Evolutionary conservation across 2,797 vertebrate species (phyloP), one percentile per base, ranked within the genome.

Genomic region (Sebastes variabilis): DNA sequence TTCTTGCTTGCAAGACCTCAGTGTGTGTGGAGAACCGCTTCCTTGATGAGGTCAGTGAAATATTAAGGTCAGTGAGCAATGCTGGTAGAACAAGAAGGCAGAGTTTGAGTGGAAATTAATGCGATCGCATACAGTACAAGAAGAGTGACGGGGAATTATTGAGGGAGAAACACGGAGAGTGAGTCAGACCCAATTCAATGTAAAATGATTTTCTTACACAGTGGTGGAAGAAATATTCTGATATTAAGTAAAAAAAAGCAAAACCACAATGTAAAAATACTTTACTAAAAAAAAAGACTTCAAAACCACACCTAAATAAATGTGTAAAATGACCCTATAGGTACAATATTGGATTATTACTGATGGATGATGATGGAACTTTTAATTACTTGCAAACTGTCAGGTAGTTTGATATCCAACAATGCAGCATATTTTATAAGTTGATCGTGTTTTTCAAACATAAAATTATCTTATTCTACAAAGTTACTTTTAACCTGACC

Each of bases 31-130:
- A 52, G 27, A 72, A 22, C 56, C 5, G 66, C 65, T 70, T 75
- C 10, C n/a, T 65, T 72, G 22, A 61, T 54, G 72, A 72, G 71
- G 71, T 52, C 66, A 70, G 74, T 79, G 14, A 80, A 79, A 77
- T 38, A n/a, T 83, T 70, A 73, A 66, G 58, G 52, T 66, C 49
- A 55, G 67, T 12, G 54, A 74, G 30, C 18, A 61, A 16, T 32
- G 42, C 64, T 69, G 60, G 46, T 22, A 18, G 29, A 66, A 73
- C 64, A 42, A 69, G 30, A 71, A 49, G 56, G 24, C n/a, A 58
- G 32, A 54, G 29, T 76, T 32, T 67, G 69, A 86, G 59, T 38
- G 16, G 66, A 81, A 82, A 84, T 79, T 64, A 68, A 62, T 83
- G 59, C 58, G 32, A 30, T 32, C 2, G 11, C 72, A 46, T 16